A percentile compares a stretch with the other conserved stretches of the same genome.
Conservation (phyloP, 2,888 invertebrate species). For the Alloplasta piceator region DNA sequence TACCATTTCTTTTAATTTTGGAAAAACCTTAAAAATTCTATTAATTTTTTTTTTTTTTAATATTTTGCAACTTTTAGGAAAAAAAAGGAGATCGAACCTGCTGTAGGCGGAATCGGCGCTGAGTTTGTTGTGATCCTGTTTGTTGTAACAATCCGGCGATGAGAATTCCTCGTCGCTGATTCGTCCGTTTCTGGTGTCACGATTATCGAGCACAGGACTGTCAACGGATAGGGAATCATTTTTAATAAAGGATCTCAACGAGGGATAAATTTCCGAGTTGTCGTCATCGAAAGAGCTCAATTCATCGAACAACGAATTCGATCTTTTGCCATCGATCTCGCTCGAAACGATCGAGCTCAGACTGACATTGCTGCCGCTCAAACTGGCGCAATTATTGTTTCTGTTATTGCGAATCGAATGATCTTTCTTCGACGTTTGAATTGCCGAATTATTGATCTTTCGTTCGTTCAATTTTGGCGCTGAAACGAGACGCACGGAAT, state of each 20-base stretch:
- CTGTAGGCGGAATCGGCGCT: constrained; percentile 92
- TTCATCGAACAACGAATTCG: constrained; percentile 85
- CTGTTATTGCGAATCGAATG: constrained; percentile 63
- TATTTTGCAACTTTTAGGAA: too few species aligned
- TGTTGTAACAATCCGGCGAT: constrained; percentile 79
- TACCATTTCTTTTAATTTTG: too few species aligned
- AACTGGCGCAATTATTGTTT: constrained; percentile 67
- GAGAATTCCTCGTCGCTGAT: constrained; percentile 79
- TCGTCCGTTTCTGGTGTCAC: constrained; percentile 68
- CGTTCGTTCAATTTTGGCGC: constrained; percentile 73
- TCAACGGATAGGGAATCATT: constrained; percentile 82
- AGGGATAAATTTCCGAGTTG: constrained; percentile 82
- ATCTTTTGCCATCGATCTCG: constrained; percentile 77
- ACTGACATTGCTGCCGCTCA: constrained; percentile 76
- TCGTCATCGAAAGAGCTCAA: constrained; percentile 89
- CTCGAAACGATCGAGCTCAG: constrained; percentile 77
- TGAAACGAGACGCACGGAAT: constrained; percentile 74
- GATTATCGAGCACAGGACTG: constrained; percentile 67
- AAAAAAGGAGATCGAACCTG: constrained; percentile 87
- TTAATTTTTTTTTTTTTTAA: too few species aligned
- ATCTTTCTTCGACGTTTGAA: constrained; percentile 16
- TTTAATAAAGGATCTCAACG: constrained; percentile 82
- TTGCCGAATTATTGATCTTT: constrained; percentile 55
- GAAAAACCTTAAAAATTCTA: too few species aligned
- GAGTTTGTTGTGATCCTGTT: constrained; percentile 79